Conservation (phyloP, 2,797 vertebrate genomes). For the Phataginus tricuspis region DNA sequence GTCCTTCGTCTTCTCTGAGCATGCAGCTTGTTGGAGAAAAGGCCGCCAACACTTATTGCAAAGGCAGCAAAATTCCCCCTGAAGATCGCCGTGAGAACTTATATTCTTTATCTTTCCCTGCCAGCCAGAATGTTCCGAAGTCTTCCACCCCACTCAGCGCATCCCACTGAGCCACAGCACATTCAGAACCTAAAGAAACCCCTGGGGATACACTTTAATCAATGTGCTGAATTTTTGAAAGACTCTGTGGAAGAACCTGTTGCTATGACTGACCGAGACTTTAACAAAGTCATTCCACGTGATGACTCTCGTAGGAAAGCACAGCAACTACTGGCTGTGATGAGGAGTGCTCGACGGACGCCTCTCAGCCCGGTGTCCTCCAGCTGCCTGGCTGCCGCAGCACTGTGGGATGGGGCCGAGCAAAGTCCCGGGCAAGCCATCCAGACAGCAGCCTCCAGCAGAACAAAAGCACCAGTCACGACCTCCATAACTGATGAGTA, state of each 20-base stretch:
- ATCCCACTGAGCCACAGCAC: constrained; percentile 70
- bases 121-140: constrained; percentile 59
- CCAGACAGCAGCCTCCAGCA: constrained; percentile 27
- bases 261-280: constrained; percentile 83
- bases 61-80: constrained; percentile 55
- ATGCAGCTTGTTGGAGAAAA: constrained; percentile 78
- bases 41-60: constrained; percentile 63
- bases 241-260: constrained; percentile 72
- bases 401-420: constrained; percentile 5
- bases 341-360: constrained; percentile 64
- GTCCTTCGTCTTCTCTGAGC: constrained; percentile 85
- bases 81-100: constrained; percentile 76
- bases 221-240: constrained; percentile 31
- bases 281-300: constrained; percentile 83
- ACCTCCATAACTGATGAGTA: constrained; percentile 80
- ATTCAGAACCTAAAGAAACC: constrained; percentile 78
- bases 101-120: constrained; percentile 71
- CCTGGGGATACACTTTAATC: constrained; percentile 73
- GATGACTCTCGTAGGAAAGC: constrained; percentile 59
- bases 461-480: constrained; percentile 79
- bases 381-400: constrained; percentile 74
- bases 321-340: constrained; percentile 59
- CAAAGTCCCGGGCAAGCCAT: constrained; percentile 30
- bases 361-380: constrained; percentile 82
- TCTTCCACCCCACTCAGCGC: constrained; percentile 71